Evolutionary conservation across 2,113 vertebrate species (phyloP).

Genomic region (Paramisgurnus dabryanus): DNA sequence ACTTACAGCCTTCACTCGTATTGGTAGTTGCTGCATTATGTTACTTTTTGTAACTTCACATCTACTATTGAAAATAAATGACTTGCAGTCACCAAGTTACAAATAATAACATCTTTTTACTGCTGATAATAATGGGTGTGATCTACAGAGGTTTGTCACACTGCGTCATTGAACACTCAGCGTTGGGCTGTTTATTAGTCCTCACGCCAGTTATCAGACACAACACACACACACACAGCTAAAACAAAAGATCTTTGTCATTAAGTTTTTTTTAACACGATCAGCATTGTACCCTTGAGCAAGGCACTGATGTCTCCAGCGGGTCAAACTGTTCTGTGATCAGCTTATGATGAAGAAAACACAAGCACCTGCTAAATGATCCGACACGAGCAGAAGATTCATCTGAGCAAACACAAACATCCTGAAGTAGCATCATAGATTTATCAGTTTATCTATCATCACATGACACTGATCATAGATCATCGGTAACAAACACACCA

Average conservation of each 20-base stretch:
- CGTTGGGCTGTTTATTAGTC: background rate
- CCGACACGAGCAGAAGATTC: background rate
- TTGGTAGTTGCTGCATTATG: too few species aligned
- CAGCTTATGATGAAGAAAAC: background rate
- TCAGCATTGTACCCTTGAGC: constrained; percentile 19
- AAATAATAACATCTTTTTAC: background rate
- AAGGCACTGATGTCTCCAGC: constrained; percentile 23
- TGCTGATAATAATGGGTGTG: background rate
- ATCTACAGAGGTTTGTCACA: background rate
- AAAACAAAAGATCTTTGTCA: constrained; percentile 20
- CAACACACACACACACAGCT: constrained; percentile 12
- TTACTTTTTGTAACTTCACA: background rate
- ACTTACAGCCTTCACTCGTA: background rate
- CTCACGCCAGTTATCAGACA: background rate
- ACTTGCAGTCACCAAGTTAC: too few species aligned
- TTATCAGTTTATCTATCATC: background rate
- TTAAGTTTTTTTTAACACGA: background rate
- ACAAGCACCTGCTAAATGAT: constrained; percentile 11
- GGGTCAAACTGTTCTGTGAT: constrained; percentile 22
- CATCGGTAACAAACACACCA: too few species aligned
- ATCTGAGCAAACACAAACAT: too few species aligned
- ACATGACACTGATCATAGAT: background rate
- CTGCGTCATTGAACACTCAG: background rate
- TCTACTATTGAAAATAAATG: too few species aligned
- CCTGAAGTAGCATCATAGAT: too few species aligned